Percentiles rank a stretch among this genome's conserved stretches.
Conservation (phyloP, 2,797 vertebrate species). For the Podarcis lilfordi region DNA sequence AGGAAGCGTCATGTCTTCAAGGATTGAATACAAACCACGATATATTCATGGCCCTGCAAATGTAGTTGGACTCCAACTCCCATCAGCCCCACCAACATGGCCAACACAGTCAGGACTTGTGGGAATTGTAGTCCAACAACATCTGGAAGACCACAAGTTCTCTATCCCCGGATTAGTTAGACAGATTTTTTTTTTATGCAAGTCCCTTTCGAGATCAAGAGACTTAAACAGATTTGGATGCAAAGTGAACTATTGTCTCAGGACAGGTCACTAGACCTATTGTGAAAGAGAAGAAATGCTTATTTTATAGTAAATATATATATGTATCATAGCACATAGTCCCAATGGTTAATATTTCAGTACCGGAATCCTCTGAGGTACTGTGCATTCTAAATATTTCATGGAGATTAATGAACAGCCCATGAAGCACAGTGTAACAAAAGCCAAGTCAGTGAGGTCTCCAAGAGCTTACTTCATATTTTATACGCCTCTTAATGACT, state of each 20-base stretch:
- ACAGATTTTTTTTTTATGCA: background rate
- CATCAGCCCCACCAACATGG: too few relatives aligned
- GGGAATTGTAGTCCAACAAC: too few relatives aligned
- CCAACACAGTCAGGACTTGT: too few relatives aligned
- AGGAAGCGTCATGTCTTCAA: background rate
- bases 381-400: background rate
- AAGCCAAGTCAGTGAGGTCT: background rate
- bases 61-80: too few relatives aligned
- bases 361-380: background rate
- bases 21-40: background rate
- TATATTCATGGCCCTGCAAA: background rate
- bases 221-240: background rate
- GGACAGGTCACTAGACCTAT: background rate
- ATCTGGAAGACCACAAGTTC: too few relatives aligned
- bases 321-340: too few relatives aligned
- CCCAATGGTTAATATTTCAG: background rate
- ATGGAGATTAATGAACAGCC: background rate
- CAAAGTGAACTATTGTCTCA: background rate
- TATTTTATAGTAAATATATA: background rate
- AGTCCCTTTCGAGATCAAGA: background rate
- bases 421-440: background rate
- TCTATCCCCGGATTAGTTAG: too few relatives aligned
- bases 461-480: background rate
- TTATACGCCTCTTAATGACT: background rate
- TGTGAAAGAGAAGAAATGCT: background rate